A percentile compares a stretch with the other conserved stretches of the same genome.
phyloP scores from a whole-genome alignment of 2,888 invertebrate species.

The Leptinotarsa tumamoca region DNA sequence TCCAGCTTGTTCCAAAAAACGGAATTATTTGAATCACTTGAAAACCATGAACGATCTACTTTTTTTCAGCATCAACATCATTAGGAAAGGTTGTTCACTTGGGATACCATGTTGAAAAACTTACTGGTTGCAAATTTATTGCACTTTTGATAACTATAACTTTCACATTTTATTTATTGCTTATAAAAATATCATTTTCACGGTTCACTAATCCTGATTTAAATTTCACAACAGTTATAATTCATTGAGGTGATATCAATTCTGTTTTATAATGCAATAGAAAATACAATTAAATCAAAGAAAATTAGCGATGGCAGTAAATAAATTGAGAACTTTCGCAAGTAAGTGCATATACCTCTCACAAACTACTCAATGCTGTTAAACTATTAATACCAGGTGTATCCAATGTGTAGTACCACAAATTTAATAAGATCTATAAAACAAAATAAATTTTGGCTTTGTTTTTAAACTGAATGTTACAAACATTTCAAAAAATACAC shows the following conservation, averaged over 20 bases:
- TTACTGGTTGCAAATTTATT: neutral
- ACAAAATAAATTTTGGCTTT: too few species aligned
- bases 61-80: too few species aligned
- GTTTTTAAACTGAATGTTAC: too few species aligned
- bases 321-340: neutral
- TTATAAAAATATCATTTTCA: neutral
- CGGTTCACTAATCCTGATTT: neutral
- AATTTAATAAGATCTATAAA: too few species aligned
- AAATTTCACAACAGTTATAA: neutral
- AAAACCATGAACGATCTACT: too few species aligned
- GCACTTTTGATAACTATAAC: neutral
- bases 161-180: conserved; percentile 13
- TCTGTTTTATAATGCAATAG: neutral
- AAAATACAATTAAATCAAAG: neutral
- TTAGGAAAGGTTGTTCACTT: neutral
- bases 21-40: too few species aligned
- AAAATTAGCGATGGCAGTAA: neutral
- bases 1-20: too few species aligned
- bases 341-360: too few species aligned
- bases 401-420: too few species aligned
- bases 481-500: too few species aligned
- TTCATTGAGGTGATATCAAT: neutral
- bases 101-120: neutral
- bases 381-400: too few species aligned
- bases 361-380: too few species aligned